Evolutionary conservation across 2,797 vertebrate genomes (phyloP).

Genomic region (Naso thynnoides): DNA sequence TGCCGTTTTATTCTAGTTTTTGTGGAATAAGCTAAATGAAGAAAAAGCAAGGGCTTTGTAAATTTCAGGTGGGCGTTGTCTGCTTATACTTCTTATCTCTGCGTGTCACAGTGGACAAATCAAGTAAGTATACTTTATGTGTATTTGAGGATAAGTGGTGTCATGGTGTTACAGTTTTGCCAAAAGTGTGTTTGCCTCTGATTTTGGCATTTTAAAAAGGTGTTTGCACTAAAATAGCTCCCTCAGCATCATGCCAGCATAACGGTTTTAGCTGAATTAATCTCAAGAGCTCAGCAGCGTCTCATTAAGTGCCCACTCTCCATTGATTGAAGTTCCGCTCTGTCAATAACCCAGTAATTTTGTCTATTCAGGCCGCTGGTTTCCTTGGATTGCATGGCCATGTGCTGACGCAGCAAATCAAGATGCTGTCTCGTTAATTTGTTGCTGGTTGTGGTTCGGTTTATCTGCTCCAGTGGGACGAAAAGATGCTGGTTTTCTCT

Average conservation of each 20-base stretch:
- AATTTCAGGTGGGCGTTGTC: too few relatives aligned
- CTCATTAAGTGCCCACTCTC: conserved; percentile 68
- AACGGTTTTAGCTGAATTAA: conserved; percentile 66
- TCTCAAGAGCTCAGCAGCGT: conserved; percentile 55
- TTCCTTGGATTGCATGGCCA: conserved; percentile 62
- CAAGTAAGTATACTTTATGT: not conserved
- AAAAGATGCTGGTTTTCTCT: conserved; percentile 9
- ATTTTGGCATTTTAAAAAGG: conserved; percentile 32
- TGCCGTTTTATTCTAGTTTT: too few relatives aligned
- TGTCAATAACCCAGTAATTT: conserved; percentile 75
- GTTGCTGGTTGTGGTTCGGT: conserved; percentile 30
- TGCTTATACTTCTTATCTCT: not conserved
- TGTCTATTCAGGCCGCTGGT: conserved; percentile 75
- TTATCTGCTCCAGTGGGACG: conserved; percentile 31
- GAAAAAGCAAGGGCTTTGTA: too few relatives aligned
- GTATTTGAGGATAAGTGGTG: not conserved
- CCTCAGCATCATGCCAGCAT: conserved; percentile 51
- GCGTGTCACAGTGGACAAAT: not conserved
- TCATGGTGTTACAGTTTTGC: not conserved
- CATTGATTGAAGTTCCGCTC: conserved; percentile 75
- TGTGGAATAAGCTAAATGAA: too few relatives aligned
- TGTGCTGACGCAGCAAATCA: conserved; percentile 71
- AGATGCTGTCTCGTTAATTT: conserved; percentile 67
- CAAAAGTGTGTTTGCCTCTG: conserved; percentile 9
- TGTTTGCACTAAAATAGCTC: conserved; percentile 47